Evolutionary conservation across 2,797 vertebrate genomes (phyloP).

Genomic region (Sebastes iracundus): DNA sequence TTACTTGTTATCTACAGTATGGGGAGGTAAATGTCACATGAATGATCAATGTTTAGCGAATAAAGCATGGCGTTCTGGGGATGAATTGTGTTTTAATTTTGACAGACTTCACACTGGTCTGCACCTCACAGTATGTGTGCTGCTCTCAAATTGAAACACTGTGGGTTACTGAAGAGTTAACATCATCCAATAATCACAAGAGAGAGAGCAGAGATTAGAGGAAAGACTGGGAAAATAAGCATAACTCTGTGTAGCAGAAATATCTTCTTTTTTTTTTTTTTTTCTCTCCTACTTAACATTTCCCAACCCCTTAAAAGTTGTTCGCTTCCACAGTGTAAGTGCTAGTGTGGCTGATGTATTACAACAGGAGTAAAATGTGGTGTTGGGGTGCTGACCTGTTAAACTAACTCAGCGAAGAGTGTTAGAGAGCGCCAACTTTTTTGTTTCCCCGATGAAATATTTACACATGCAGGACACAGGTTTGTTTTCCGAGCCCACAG

Average conservation of each 20-base stretch:
- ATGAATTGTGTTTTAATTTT: background rate
- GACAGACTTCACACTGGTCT: background rate
- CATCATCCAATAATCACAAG: background rate
- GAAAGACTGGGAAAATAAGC: background rate
- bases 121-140: background rate
- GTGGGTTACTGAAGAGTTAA: background rate
- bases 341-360: background rate
- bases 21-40: background rate
- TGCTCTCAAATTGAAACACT: background rate
- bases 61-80: background rate
- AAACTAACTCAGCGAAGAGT: background rate
- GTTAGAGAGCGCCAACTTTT: background rate
- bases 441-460: slow-evolving; percentile 28
- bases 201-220: background rate
- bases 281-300: background rate
- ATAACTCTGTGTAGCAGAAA: background rate
- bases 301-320: background rate
- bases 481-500: slow-evolving; percentile 28
- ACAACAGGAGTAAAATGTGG: background rate
- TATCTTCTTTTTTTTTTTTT: no score
- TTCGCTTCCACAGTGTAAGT: background rate
- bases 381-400: background rate
- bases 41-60: background rate
- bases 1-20: background rate
- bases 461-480: slow-evolving; percentile 36